These are phyloP conservation scores for Cassiopea xamachana DNA, from an alignment of 30 jellyfish, hydroid and myxozoan genomes.

Conservation along the genomic window DNA sequence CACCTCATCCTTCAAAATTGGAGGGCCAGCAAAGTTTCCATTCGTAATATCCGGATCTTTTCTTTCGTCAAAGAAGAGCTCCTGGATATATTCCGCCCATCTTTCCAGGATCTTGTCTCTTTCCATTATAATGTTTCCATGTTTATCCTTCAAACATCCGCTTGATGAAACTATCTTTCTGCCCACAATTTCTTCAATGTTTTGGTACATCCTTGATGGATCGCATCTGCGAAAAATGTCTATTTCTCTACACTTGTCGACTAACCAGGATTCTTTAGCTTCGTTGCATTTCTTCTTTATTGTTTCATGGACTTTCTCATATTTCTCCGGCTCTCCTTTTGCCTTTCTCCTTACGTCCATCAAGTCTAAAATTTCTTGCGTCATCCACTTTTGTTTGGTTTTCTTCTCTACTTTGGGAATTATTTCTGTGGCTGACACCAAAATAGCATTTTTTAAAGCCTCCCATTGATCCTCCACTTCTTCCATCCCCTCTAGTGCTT, in stretches of 20 bases:
- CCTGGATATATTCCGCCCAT: not conserved
- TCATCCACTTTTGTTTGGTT: not conserved
- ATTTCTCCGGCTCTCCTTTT: not conserved
- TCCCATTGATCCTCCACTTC: not conserved
- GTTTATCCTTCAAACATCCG: not conserved
- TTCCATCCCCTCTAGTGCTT: not conserved
- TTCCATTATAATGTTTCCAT: not conserved
- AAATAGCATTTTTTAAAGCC: not conserved
- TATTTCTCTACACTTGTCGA: conserved; percentile 3
- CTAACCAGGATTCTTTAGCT: conserved; percentile 12
- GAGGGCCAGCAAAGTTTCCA: not conserved
- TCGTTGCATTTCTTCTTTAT: not conserved
- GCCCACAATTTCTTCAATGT: not conserved
- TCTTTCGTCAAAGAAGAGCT: not conserved
- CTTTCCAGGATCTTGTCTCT: not conserved
- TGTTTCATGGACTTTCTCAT: not conserved
- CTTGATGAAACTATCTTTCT: not conserved
- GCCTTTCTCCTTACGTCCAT: not conserved
- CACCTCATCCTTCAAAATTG: conserved; percentile 2
- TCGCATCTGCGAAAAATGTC: not conserved
- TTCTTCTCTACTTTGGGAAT: not conserved
- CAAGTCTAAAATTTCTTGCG: conserved; percentile 13
- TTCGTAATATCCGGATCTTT: not conserved
- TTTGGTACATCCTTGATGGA: not conserved
- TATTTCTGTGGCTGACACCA: not conserved